phyloP scores from a whole-genome alignment of 64 coral and sea anemone genomes.

The Astreopora myriophthalma region DNA sequence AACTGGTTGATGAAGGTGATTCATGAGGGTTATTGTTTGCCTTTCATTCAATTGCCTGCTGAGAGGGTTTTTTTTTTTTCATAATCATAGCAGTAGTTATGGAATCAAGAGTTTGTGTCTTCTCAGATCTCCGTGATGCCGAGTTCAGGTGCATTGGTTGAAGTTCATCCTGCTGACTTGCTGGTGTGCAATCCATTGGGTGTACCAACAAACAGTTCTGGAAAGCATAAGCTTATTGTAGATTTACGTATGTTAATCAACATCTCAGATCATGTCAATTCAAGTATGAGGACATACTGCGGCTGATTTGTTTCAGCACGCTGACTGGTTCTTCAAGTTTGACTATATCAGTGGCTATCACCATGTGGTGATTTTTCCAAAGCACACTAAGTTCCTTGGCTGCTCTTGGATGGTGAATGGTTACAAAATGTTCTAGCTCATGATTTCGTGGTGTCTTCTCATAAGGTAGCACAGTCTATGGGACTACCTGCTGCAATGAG shows the following conservation, averaged over 20 bases:
- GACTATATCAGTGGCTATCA: conserved; percentile 59
- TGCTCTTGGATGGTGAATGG: conserved; percentile 18
- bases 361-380: conserved; percentile 33
- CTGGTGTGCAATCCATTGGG: conserved; percentile 53
- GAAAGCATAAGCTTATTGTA: conserved; percentile 20
- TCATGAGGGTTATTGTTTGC: conserved; percentile 52
- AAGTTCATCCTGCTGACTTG: conserved; percentile 1
- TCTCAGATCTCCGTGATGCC: conserved; percentile 14
- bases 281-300: conserved; percentile 63
- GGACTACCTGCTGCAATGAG: conserved; percentile 55
- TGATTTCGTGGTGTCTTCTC: conserved; percentile 26
- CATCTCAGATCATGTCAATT: conserved; percentile 39
- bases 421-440: neutral
- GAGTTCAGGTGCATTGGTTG: conserved; percentile 35
- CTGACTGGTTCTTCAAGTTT: conserved; percentile 51
- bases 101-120: neutral
- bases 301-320: conserved; percentile 35
- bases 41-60: conserved; percentile 46
- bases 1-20: too few relatives aligned
- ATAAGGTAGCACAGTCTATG: conserved; percentile 14
- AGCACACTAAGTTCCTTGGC: conserved; percentile 25
- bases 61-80: too few relatives aligned
- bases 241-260: conserved; percentile 1
- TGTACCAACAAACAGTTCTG: conserved; percentile 3
- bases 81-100: too few relatives aligned